Conservation (phyloP, 2,113 vertebrate species). For the Phalacrocorax brasilianus region DNA sequence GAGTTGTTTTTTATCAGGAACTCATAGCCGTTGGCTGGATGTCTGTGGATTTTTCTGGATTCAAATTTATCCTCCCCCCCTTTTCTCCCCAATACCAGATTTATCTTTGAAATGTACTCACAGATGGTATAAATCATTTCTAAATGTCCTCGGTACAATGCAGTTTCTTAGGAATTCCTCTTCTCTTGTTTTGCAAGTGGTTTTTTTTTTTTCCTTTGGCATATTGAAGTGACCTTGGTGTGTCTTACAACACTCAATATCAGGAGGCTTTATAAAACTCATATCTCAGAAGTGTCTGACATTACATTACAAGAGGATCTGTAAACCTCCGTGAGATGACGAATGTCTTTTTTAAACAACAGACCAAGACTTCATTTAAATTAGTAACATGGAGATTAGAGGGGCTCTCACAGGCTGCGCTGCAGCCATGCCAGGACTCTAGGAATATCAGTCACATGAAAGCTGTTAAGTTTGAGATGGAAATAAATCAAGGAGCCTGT, state of each 20-base stretch:
- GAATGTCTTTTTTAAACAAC: constrained; percentile 86
- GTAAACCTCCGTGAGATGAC: constrained; percentile 80
- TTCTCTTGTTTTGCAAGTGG: constrained; percentile 59
- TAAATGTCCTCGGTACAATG: constrained; percentile 35
- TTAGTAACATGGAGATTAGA: constrained; percentile 86
- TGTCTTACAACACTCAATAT: constrained; percentile 79
- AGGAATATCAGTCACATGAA: constrained; percentile 88
- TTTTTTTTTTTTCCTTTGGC: constrained; percentile 22
- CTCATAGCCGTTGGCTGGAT: constrained; percentile 67
- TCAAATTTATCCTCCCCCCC: constrained; percentile 44
- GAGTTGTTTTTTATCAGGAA: constrained; percentile 68
- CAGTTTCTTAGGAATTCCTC: constrained; percentile 70
- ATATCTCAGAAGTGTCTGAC: constrained; percentile 85
- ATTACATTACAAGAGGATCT: constrained; percentile 85
- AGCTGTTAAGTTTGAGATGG: constrained; percentile 84
- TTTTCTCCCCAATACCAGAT: constrained; percentile 44
- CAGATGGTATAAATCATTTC: constrained; percentile 66
- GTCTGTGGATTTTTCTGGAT: constrained; percentile 69
- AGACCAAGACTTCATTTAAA: constrained; percentile 85
- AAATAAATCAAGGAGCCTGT: constrained; percentile 89
- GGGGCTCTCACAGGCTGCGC: constrained; percentile 72
- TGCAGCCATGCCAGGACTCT: constrained; percentile 73
- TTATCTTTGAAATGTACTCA: constrained; percentile 67
- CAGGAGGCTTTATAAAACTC: constrained; percentile 78
- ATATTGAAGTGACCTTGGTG: constrained; percentile 78